phyloP scores from a whole-genome alignment of 2,113 vertebrate species.

The Steatornis caripensis region DNA sequence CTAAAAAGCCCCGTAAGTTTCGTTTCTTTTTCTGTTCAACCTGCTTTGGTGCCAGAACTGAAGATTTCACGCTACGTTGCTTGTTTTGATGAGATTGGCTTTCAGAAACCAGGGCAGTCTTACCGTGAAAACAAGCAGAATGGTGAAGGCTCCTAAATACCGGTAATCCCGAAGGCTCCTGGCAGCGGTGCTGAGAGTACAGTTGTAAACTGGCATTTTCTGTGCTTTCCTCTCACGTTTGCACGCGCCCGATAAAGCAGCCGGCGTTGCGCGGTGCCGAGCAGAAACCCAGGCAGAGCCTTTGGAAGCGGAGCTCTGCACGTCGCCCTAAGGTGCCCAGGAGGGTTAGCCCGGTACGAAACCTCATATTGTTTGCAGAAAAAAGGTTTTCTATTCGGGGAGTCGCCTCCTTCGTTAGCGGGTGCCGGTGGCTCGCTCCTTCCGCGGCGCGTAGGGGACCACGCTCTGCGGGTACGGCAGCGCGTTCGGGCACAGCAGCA shows the following conservation, averaged over 20 bases:
- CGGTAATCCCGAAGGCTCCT: not conserved
- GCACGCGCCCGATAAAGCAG: not conserved
- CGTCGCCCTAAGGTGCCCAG: rapidly evolving
- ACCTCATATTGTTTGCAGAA: not conserved
- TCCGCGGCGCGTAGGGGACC: not conserved
- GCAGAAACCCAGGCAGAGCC: not conserved
- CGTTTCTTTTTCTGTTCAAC: not conserved
- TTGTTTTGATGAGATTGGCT: not conserved
- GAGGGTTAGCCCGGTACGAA: not conserved
- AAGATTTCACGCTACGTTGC: not conserved
- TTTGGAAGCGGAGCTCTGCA: not conserved
- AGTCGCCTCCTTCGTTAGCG: rapidly evolving
- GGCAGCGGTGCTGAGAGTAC: not conserved
- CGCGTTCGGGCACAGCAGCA: not conserved
- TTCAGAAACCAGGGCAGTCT: not conserved
- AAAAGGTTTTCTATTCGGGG: not conserved
- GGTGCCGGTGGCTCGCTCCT: not conserved
- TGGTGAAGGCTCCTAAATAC: not conserved
- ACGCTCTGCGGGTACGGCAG: rapidly evolving
- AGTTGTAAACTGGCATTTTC: not conserved
- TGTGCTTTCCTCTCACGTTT: not conserved
- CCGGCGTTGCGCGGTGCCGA: not conserved
- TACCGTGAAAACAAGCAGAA: not conserved
- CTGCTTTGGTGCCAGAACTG: not conserved
- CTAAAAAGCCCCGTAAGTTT: too few species aligned